Percentiles rank a stretch among this genome's conserved stretches.
Evolutionary conservation across 2,888 invertebrate genomes (phyloP).

Genomic region (Agrochola litura): DNA sequence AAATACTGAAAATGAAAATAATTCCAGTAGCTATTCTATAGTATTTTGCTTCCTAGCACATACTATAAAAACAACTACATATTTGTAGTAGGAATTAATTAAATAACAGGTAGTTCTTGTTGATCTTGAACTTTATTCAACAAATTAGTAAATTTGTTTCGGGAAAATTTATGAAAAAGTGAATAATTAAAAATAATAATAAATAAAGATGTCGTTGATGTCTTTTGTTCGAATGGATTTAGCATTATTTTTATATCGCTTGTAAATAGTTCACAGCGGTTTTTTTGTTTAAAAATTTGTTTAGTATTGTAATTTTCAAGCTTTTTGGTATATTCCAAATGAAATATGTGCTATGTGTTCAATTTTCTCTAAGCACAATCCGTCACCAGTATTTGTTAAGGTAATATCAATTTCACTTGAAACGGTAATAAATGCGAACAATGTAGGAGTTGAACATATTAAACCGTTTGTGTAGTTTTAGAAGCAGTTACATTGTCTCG

Average conservation of each 20-base stretch:
- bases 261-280: background rate
- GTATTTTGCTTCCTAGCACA: background rate
- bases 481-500: slow-evolving; percentile 66
- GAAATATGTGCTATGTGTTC: background rate
- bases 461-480: slow-evolving; percentile 49
- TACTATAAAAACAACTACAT: background rate
- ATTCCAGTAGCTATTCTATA: background rate
- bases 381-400: background rate
- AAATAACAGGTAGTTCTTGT: background rate
- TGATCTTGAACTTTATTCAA: background rate
- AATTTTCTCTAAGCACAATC: background rate
- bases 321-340: background rate
- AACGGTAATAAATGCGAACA: slow-evolving; percentile 37
- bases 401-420: slow-evolving; percentile 41
- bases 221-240: slow-evolving; percentile 33
- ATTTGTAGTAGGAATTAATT: background rate
- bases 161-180: background rate
- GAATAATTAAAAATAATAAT: background rate
- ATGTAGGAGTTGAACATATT: slow-evolving; percentile 38
- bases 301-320: background rate
- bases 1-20: background rate
- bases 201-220: slow-evolving; percentile 41
- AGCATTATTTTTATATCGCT: background rate
- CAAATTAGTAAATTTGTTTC: background rate
- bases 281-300: background rate